phyloP scores from a whole-genome alignment of 2,888 invertebrate genomes.

The Drosophila prolongata region DNA sequence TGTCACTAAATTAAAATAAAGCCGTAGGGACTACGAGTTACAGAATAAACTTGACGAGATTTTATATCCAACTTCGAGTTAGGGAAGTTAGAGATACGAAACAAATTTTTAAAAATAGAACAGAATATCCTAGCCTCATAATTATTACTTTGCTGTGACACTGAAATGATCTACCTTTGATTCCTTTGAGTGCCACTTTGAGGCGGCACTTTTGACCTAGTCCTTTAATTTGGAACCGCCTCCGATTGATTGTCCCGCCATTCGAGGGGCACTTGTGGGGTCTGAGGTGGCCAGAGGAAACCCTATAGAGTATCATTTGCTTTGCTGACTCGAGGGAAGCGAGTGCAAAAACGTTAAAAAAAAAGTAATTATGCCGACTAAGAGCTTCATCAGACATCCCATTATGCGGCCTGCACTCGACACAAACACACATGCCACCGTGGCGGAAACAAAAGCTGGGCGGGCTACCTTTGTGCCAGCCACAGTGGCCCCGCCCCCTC shows the following conservation, averaged over 20 bases:
- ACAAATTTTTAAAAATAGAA: background rate
- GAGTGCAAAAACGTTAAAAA: slow-evolving; percentile 42
- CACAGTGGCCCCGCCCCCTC: slow-evolving; percentile 16
- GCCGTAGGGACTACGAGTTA: too few species aligned
- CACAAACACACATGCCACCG: slow-evolving; percentile 21
- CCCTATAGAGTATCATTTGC: slow-evolving; percentile 52
- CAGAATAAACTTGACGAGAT: too few species aligned
- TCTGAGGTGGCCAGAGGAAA: background rate
- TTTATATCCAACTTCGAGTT: too few species aligned
- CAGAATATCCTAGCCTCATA: background rate
- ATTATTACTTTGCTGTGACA: background rate
- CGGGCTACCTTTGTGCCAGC: slow-evolving; percentile 65
- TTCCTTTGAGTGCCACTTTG: slow-evolving; percentile 1
- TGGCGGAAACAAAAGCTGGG: slow-evolving; percentile 63
- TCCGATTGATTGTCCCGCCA: slow-evolving; percentile 21
- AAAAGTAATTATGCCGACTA: slow-evolving; percentile 81
- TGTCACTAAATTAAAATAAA: too few species aligned
- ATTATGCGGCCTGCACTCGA: slow-evolving; percentile 76
- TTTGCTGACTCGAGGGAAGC: slow-evolving; percentile 7
- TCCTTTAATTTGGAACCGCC: slow-evolving; percentile 17
- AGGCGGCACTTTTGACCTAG: slow-evolving; percentile 29
- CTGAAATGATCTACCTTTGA: background rate
- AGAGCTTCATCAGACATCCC: slow-evolving; percentile 80
- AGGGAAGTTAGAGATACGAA: too few species aligned
- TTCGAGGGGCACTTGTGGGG: slow-evolving; percentile 2